phyloP scores from a whole-genome alignment of 64 coral and sea anemone genomes.

The Stichodactyla mertensii region DNA sequence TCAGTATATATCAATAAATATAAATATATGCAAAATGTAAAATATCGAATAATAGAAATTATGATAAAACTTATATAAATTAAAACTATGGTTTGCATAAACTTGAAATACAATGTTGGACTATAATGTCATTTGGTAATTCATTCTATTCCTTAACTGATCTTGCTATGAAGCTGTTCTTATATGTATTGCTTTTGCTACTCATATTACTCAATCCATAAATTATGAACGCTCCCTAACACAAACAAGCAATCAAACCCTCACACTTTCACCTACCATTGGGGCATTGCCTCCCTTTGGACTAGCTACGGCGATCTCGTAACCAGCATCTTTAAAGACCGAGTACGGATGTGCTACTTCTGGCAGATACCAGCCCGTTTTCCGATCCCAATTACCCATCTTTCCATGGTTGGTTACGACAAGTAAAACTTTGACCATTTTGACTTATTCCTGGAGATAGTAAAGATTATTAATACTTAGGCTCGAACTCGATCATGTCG shows the following conservation, averaged over 20 bases:
- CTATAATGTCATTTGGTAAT: too few relatives aligned
- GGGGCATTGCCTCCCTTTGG: slow-evolving; percentile 90
- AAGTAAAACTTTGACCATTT: slow-evolving; percentile 77
- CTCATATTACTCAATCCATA: background rate
- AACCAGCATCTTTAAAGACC: slow-evolving; percentile 79
- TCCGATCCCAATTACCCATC: slow-evolving; percentile 56
- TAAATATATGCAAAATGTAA: too few relatives aligned
- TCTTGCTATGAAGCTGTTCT: too few relatives aligned
- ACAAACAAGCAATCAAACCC: background rate
- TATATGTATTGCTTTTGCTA: too few relatives aligned
- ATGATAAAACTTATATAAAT: too few relatives aligned
- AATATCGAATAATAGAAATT: too few relatives aligned
- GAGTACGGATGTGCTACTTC: slow-evolving; percentile 89
- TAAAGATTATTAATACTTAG: background rate
- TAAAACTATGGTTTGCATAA: too few relatives aligned
- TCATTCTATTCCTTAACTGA: too few relatives aligned
- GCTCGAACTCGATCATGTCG: background rate
- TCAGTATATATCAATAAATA: too few relatives aligned
- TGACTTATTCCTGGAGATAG: background rate
- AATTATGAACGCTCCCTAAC: background rate
- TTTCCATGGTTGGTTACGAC: slow-evolving; percentile 79
- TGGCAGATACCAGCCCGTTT: slow-evolving; percentile 92
- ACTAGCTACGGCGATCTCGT: slow-evolving; percentile 55
- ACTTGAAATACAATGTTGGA: too few relatives aligned
- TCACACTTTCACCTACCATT: slow-evolving; percentile 52